phyloP scores from a whole-genome alignment of 2,113 vertebrate genomes.

The Mugil cephalus region DNA sequence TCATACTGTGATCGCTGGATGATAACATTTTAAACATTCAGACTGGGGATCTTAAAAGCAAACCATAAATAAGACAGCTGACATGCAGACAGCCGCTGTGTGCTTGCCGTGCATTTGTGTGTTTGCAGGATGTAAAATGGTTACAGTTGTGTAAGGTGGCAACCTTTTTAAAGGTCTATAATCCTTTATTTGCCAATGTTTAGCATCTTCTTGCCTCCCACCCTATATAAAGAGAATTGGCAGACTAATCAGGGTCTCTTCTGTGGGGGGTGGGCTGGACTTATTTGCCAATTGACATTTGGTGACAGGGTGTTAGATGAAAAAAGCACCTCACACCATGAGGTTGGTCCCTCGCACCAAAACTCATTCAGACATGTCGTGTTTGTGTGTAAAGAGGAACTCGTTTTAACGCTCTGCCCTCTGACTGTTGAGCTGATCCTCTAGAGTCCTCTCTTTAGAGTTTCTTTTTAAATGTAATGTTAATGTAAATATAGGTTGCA shows the following conservation, averaged over 20 bases:
- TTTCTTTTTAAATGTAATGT: constrained; percentile 7
- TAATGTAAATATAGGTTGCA: constrained; percentile 16
- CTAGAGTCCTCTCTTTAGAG: background rate
- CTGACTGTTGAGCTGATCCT: constrained; percentile 34
- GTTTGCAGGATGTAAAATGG: constrained; percentile 44
- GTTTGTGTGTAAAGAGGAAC: constrained; percentile 70
- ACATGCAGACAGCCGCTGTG: constrained; percentile 21
- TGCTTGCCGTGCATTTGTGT: constrained; percentile 37
- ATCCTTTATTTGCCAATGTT: constrained; percentile 75
- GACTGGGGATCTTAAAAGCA: constrained; percentile 41
- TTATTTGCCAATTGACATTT: constrained; percentile 77
- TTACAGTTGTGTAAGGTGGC: constrained; percentile 24
- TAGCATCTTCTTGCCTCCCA: constrained; percentile 65
- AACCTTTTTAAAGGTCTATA: constrained; percentile 59
- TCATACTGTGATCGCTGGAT: constrained; percentile 44
- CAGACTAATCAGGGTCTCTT: constrained; percentile 52
- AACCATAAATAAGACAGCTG: constrained; percentile 50
- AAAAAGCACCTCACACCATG: constrained; percentile 76
- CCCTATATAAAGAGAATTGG: constrained; percentile 56
- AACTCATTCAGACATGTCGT: constrained; percentile 69
- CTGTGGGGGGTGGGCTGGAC: constrained; percentile 49
- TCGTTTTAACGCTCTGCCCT: constrained; percentile 53
- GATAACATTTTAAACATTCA: constrained; percentile 48
- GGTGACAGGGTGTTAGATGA: constrained; percentile 74
- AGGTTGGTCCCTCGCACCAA: constrained; percentile 65